Percentiles rank a stretch among this genome's conserved stretches.
phyloP scores from a whole-genome alignment of 2,888 invertebrate species.

The Barypeithes pellucidus region DNA sequence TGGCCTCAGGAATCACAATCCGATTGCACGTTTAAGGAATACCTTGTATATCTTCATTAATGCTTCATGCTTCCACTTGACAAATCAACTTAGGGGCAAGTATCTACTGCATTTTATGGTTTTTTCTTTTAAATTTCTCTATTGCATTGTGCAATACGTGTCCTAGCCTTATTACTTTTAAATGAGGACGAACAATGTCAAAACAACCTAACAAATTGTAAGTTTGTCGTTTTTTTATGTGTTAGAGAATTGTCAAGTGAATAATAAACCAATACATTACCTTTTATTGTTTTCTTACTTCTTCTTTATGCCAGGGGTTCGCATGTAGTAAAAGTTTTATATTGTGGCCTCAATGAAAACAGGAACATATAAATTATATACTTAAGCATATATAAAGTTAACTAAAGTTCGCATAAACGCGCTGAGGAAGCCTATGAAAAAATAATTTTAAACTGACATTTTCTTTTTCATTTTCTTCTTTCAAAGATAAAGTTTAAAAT shows the following conservation, averaged over 20 bases:
- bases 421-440: too few species aligned
- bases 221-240: constrained; percentile 6
- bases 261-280: constrained; percentile 15
- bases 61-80: too few species aligned
- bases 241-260: constrained; percentile 11
- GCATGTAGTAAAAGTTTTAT: constrained; percentile 12
- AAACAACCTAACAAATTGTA: constrained; percentile 10
- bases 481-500: too few species aligned
- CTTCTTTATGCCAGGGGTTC: not conserved
- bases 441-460: too few species aligned
- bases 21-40: too few species aligned
- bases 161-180: not conserved
- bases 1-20: too few species aligned
- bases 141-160: not conserved
- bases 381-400: not conserved
- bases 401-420: not conserved
- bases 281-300: constrained; percentile 19
- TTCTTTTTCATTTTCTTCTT: too few species aligned
- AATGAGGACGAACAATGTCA: not conserved
- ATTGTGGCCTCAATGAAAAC: not conserved
- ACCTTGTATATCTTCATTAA: too few species aligned
- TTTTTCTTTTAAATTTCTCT: not conserved
- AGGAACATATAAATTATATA: not conserved
- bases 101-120: not conserved
- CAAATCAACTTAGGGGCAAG: too few species aligned